Evolutionary conservation across 1,140 invertebrate genomes (phyloP).

Genomic region (Philotrypesis tridentata): DNA sequence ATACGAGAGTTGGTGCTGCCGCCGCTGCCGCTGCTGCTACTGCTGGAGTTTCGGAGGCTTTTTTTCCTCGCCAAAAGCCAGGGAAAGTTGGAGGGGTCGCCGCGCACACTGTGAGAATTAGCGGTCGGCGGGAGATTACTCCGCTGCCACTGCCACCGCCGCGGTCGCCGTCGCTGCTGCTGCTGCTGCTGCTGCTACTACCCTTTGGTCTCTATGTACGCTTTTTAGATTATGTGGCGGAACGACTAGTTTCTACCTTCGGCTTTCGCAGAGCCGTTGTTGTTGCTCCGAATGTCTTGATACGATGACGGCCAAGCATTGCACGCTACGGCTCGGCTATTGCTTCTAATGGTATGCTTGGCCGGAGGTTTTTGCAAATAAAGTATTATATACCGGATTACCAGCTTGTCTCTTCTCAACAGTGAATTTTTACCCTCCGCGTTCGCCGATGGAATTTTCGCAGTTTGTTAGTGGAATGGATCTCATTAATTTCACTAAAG

Average conservation of each 20-base stretch:
- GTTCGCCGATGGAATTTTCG: conserved; percentile 24
- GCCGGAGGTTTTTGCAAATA: background rate
- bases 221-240: background rate
- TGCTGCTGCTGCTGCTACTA: background rate
- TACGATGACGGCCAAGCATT: background rate
- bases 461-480: conserved; percentile 34
- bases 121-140: background rate
- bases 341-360: background rate
- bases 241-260: background rate
- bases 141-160: background rate
- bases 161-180: no score
- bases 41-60: background rate
- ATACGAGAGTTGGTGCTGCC: background rate
- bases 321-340: background rate
- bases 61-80: conserved; percentile 41
- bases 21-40: no score
- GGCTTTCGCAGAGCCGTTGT: background rate
- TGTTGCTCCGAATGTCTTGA: background rate
- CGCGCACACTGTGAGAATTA: conserved; percentile 11
- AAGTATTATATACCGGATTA: background rate
- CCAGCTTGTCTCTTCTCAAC: background rate
- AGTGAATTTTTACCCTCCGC: background rate
- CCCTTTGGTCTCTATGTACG: background rate
- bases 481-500: conserved; percentile 34
- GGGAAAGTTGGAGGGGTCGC: conserved; percentile 48